Evolutionary conservation across 2,113 vertebrate genomes (phyloP), one percentile per base, ranked within the genome.

Genomic region (Pelodiscus sinensis): DNA sequence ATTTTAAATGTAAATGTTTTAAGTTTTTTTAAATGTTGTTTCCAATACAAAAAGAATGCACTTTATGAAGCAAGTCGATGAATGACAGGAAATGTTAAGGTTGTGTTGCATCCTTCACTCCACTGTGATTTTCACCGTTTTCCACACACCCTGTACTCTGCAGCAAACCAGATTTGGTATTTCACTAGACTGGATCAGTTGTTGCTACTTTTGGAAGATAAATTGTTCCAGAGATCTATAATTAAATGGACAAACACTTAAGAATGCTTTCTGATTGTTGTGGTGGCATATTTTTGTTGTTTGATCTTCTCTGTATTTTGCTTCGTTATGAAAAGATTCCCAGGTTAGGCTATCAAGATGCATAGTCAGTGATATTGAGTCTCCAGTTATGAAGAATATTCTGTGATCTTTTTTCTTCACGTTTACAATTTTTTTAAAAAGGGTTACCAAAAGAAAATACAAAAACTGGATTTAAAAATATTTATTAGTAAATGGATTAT

Each of bases 201-300:
- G 12, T 78, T 90, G 5, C 58, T 91, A 84, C 84, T 87, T 92
- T 52, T 9, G 2, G 54, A 68, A 38, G 85, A 75, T 15, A 12
- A 93, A 86, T 31, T 19, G 5, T 82, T 25, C 80, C 2, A 1
- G 44, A 80, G 38, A 50, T 92, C 65, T 38, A 29, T 83, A 71
- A 84, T 52, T 50, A 81, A n/a, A 73, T 51, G n/a, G 50, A 50
- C 90, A 81, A 54, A 0, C 87, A 60, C 55, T 52, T 73, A 77
- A 8, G 73, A 44, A 77, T 71, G 77, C 1, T 4, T 95, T 94
- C 81, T 87, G 52, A 29, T 90, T 78, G 88, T 77, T 75, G 65
- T 88, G 79, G 6, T 31, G 62, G 77, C 1, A 10, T 89, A 90
- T 91, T 84, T 60, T 27, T 57, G 79, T 44, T 15, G n/a, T 44